Percentiles rank a stretch among this genome's conserved stretches.
phyloP scores from a whole-genome alignment of 2,113 vertebrate species.

The Podocnemis expansa region DNA sequence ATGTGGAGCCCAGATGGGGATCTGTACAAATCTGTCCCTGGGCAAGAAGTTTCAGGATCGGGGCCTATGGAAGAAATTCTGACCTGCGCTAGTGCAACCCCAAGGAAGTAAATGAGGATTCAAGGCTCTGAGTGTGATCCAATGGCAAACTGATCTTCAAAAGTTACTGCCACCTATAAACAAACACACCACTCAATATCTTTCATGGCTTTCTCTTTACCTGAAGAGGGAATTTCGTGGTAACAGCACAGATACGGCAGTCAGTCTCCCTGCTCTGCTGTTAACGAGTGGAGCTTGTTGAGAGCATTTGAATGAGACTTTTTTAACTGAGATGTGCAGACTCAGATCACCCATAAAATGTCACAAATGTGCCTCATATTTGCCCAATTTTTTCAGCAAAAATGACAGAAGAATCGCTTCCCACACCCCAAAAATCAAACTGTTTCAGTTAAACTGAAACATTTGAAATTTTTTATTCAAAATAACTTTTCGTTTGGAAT shows the following conservation, averaged over 20 bases:
- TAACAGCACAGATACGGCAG: accelerated
- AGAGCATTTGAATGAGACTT: neutral
- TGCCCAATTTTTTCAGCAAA: neutral
- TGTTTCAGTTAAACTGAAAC: neutral
- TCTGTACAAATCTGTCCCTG: neutral
- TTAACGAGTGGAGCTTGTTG: neutral
- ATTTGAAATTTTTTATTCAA: neutral
- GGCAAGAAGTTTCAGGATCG: neutral
- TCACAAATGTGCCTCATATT: neutral
- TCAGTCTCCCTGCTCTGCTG: neutral
- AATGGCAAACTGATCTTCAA: neutral
- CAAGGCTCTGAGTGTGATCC: neutral
- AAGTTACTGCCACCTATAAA: neutral
- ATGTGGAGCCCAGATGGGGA: neutral
- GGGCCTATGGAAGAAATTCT: neutral
- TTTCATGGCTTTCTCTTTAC: neutral
- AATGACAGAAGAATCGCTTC: neutral
- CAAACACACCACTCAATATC: neutral
- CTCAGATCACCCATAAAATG: neutral
- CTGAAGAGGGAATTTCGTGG: neutral
- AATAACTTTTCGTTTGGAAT: neutral
- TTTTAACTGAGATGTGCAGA: neutral
- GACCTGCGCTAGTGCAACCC: neutral
- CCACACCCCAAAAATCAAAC: too few relatives aligned
- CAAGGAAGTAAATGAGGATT: neutral